Base-by-base conservation (phyloP, 92 coral and sea anemone species). In the Pocillopora grandis region DNA sequence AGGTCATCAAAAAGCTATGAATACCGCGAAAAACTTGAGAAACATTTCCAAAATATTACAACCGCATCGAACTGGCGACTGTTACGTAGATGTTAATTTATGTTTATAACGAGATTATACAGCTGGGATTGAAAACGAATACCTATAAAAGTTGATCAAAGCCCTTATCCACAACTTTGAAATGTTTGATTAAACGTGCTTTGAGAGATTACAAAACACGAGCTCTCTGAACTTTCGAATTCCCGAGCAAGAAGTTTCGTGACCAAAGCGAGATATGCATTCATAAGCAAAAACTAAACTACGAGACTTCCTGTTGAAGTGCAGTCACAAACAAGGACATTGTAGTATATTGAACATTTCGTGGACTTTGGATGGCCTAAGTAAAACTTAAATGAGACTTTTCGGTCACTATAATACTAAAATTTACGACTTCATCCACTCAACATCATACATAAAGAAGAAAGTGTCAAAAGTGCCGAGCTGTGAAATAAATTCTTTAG, bases 271-370 rank as follows among this genome's bases (percentile, higher is more conserved):
- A 76, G 65, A 81, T 81, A 71, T 81, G 66, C 85, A 80, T 71
- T 71, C 68, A 37, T 76, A 81, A 80, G 76, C 57, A 68, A 58
- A 70, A 62, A 78, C 85, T 77, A n/a, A 36, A 42, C 52, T n/a
- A 59, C 74, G 58, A 70, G 78, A 81, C 85, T 81, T 81, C 85
- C 85, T 81, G 85, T 71, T 57, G 85, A 69, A 61, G 62, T 68
- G 33, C 75, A 17, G 75, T 70, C 52, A 70, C 75, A 70, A 70
- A 70, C 75, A 70, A 70, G 55, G 20, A 1, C 14, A 16, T 55
- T 70, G 65, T 58, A 59, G 64, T 62, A 71, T 81, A 81, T 81
- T 81, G 80, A 83, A 65, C 86, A 73, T 83, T 83, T 80, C 57
- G 8, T 10, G 57, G 75, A 63, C 65, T 19, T 72, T 52, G 52